Percentiles rank a stretch among this genome's conserved stretches.
Conservation (phyloP, 1,140 invertebrate species). For the Pseudoatta argentina region DNA sequence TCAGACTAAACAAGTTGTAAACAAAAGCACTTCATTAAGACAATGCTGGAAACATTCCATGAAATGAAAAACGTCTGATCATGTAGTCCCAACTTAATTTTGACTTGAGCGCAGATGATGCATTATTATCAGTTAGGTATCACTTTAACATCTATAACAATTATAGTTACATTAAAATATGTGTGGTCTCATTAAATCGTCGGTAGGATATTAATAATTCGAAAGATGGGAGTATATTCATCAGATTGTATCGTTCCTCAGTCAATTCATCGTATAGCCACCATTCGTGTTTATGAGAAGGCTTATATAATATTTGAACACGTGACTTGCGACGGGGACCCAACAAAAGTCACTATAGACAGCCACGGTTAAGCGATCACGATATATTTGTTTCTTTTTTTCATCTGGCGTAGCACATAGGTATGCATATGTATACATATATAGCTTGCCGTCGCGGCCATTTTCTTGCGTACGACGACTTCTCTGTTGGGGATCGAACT, state of each 20-base stretch:
- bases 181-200: no score
- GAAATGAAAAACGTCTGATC: background rate
- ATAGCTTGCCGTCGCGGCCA: slow-evolving; percentile 41
- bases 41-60: slow-evolving; percentile 1
- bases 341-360: slow-evolving; percentile 65
- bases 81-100: background rate
- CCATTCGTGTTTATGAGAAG: slow-evolving; percentile 36
- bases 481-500: slow-evolving; percentile 59
- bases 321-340: slow-evolving; percentile 61
- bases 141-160: background rate
- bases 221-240: slow-evolving; percentile 2
- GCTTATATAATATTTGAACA: slow-evolving; percentile 72
- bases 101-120: background rate
- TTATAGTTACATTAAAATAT: slow-evolving; percentile 48
- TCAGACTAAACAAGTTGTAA: slow-evolving; percentile 58
- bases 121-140: slow-evolving; percentile 8
- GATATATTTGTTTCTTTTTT: slow-evolving; percentile 69
- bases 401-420: slow-evolving; percentile 69
- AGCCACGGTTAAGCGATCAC: slow-evolving; percentile 72
- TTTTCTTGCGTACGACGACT: slow-evolving; percentile 61
- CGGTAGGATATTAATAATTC: slow-evolving; percentile 9
- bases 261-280: slow-evolving; percentile 30
- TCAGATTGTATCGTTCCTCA: slow-evolving; percentile 16
- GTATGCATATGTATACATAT: slow-evolving; percentile 47
- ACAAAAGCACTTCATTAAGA: slow-evolving; percentile 43